Conservation (phyloP, 2,888 invertebrate genomes). For the Cephus sareptanus region DNA sequence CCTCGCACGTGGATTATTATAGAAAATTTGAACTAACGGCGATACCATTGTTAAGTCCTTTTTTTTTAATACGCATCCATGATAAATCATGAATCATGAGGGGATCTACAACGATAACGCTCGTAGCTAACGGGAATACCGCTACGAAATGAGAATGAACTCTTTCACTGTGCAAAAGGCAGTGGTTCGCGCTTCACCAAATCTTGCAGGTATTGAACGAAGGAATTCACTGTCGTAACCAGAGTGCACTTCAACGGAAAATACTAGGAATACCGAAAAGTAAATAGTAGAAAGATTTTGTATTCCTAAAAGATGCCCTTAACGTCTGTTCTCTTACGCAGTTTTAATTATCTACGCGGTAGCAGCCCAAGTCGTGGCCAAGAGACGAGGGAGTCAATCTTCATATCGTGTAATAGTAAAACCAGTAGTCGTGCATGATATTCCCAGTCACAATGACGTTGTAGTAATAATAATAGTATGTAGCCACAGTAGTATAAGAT, state of each 20-base stretch:
- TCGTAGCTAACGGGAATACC: not conserved
- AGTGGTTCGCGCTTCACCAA: not conserved
- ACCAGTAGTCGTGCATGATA: slow-evolving; percentile 1
- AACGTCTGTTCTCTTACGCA: not conserved
- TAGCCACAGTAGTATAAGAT: not conserved
- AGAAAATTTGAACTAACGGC: not conserved
- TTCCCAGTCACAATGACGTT: not conserved
- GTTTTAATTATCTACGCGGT: not conserved
- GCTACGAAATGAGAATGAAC: not conserved
- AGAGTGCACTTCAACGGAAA: not conserved
- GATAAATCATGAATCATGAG: not conserved
- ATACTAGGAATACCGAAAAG: not conserved
- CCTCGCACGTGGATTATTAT: not conserved
- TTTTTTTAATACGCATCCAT: not conserved
- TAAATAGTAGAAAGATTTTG: not conserved
- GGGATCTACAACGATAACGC: not conserved
- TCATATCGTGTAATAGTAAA: not conserved
- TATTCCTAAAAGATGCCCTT: not conserved
- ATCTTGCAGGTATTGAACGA: not conserved
- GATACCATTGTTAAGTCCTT: not conserved
- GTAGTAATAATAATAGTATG: not conserved
- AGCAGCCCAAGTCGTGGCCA: not conserved
- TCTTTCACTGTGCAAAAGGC: not conserved
- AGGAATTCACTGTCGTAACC: not conserved
- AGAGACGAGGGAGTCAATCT: not conserved